Percentiles rank a stretch among this genome's conserved stretches.
Evolutionary conservation across 2,797 vertebrate genomes (phyloP).

Genomic region (Melanotaenia maccullochi): DNA sequence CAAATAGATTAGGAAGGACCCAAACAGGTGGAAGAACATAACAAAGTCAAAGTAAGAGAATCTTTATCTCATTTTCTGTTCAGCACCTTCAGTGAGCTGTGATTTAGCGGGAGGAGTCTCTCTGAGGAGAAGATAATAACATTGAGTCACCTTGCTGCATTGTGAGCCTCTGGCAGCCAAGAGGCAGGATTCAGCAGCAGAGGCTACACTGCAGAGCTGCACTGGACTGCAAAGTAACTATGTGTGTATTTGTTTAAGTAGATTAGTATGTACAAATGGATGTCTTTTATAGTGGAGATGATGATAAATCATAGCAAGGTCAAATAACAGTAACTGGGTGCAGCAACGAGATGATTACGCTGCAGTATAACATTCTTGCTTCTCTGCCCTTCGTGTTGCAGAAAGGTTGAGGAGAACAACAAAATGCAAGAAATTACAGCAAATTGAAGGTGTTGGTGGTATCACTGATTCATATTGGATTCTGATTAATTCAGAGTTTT

Average conservation of each 20-base stretch:
- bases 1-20: conserved; percentile 31
- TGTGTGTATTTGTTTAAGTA: conserved; percentile 52
- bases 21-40: conserved; percentile 19
- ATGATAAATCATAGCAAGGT: conserved; percentile 75
- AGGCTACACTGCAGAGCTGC: conserved; percentile 74
- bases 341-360: conserved; percentile 57
- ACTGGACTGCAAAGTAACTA: conserved; percentile 61
- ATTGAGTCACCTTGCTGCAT: conserved; percentile 88
- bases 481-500: conserved; percentile 1
- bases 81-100: conserved; percentile 61
- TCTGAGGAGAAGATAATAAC: conserved; percentile 79
- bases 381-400: conserved; percentile 30
- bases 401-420: conserved; percentile 14
- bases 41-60: conserved; percentile 31
- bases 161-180: conserved; percentile 78
- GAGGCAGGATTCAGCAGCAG: conserved; percentile 74
- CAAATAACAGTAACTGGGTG: conserved; percentile 61
- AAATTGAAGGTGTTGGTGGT: conserved; percentile 1
- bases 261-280: conserved; percentile 52
- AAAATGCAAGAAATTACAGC: background rate
- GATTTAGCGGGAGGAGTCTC: conserved; percentile 74
- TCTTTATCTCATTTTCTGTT: conserved; percentile 63
- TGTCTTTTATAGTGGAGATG: conserved; percentile 36
- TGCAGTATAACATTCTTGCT: conserved; percentile 47
- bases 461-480: conserved; percentile 11